Base-by-base conservation (phyloP, 2,797 vertebrate genomes). In the Pseudomugil tenellus region DNA sequence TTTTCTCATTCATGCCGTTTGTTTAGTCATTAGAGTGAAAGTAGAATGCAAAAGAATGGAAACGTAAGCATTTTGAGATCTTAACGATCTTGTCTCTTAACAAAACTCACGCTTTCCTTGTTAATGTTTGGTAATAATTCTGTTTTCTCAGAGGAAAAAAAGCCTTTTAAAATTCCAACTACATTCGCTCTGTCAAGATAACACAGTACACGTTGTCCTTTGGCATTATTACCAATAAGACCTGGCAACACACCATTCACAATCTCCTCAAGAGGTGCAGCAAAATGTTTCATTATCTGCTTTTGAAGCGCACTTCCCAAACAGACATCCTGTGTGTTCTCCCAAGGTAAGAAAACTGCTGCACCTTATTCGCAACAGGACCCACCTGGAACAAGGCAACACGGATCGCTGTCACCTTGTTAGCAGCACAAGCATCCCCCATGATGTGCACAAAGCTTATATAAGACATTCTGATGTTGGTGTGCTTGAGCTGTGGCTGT, bases 361-460 rank as follows among this genome's bases (percentile, higher is more conserved):
- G 54, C 21, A 48, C 68, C 79, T 86, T 83, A 32, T 58, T 56
- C 60, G 77, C 80, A 89, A 90, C 70, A 63, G 61, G 79, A 84
- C 41, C 74, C 76, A 62, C 66, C 46, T 69, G 58, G 67, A 86
- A 89, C 80, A 86, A 88, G 84, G 92, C 73, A 77, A 69, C 81
- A 72, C 80, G 79, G 66, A 87, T 90, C 81, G 62, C 70, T 78
- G 78, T 82, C 76, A 80, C 72, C 64, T 80, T 79, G 80, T 84
- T 71, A 74, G 78, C 73, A 61, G 17, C 56, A 54, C 67, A 80
- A 62, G 77, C 64, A 67, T 74, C 81, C 79, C 76, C 51, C 67
- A 56, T 72, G n/a, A 62, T 39, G 13, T 58, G 49, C 72, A 61
- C 79, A 53, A 58, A 65, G 74, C 81, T 88, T 85, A 90, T 85